Evolutionary conservation across 2,113 vertebrate species (phyloP).

Genomic region (Poeciliopsis prolifica): DNA sequence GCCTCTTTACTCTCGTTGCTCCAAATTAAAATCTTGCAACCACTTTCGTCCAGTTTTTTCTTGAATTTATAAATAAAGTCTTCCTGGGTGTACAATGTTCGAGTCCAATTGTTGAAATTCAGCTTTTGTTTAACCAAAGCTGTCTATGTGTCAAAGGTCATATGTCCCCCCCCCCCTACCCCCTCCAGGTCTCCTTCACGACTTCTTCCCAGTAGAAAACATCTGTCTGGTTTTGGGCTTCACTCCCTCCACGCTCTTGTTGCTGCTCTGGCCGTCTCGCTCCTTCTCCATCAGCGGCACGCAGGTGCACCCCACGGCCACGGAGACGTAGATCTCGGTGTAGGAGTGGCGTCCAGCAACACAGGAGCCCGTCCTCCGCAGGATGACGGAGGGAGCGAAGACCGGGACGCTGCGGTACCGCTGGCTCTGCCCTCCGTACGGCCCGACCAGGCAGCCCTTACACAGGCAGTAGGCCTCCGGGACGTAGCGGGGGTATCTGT

Average conservation of each 20-base stretch:
- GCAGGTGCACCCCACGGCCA: slow-evolving; percentile 94
- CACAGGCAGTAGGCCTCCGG: slow-evolving; percentile 96
- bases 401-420: slow-evolving; percentile 87
- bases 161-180: neutral
- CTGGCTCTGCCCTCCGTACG: slow-evolving; percentile 81
- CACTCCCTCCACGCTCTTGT: slow-evolving; percentile 80
- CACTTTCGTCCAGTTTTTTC: neutral
- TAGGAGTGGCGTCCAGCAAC: slow-evolving; percentile 87
- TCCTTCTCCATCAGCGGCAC: slow-evolving; percentile 79
- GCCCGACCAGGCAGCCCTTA: slow-evolving; percentile 87
- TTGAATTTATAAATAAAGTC: neutral
- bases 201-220: slow-evolving; percentile 1
- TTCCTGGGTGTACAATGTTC: neutral
- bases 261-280: slow-evolving; percentile 61
- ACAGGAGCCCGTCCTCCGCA: slow-evolving; percentile 84
- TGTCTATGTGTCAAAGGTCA: neutral
- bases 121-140: neutral
- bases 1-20: neutral
- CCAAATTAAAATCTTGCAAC: neutral
- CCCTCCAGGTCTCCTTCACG: neutral
- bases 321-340: slow-evolving; percentile 86
- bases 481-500: slow-evolving; percentile 88
- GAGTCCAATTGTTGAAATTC: neutral
- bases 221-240: slow-evolving; percentile 58
- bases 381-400: slow-evolving; percentile 86